A percentile compares a stretch with the other conserved stretches of the same genome.
Evolutionary conservation across 2,888 invertebrate species (phyloP).

Genomic region (Tiphia femorata): DNA sequence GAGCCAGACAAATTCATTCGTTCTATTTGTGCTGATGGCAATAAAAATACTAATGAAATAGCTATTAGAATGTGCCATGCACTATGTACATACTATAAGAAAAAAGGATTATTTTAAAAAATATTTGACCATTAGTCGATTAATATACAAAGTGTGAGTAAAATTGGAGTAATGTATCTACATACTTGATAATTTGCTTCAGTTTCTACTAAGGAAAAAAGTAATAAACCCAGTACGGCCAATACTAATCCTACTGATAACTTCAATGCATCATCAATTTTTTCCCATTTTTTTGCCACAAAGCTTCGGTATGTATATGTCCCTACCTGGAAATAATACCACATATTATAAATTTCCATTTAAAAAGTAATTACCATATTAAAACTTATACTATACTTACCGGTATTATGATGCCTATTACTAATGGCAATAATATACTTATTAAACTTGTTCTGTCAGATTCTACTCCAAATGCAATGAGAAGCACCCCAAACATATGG

Average conservation of each 20-base stretch:
- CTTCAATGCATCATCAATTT: slow-evolving; percentile 49
- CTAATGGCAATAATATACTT: slow-evolving; percentile 70
- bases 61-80: slow-evolving; percentile 75
- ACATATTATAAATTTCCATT: not conserved
- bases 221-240: slow-evolving; percentile 70
- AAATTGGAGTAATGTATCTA: not conserved
- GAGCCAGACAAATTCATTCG: slow-evolving; percentile 32
- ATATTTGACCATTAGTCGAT: not conserved
- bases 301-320: slow-evolving; percentile 48
- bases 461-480: slow-evolving; percentile 72
- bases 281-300: slow-evolving; percentile 44
- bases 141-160: not conserved
- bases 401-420: slow-evolving; percentile 60
- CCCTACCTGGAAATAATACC: slow-evolving; percentile 44
- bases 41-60: slow-evolving; percentile 71
- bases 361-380: not conserved
- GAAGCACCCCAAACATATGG: slow-evolving; percentile 71
- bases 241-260: slow-evolving; percentile 70
- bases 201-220: slow-evolving; percentile 74
- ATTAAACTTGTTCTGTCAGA: slow-evolving; percentile 70
- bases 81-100: slow-evolving; percentile 72
- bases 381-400: slow-evolving; percentile 45
- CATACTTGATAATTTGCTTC: slow-evolving; percentile 72
- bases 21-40: slow-evolving; percentile 64
- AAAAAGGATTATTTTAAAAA: not conserved